A percentile compares a stretch with the other conserved stretches of the same genome.
Evolutionary conservation across 2,113 vertebrate genomes (phyloP).

Genomic region (Pygathrix nemaeus): DNA sequence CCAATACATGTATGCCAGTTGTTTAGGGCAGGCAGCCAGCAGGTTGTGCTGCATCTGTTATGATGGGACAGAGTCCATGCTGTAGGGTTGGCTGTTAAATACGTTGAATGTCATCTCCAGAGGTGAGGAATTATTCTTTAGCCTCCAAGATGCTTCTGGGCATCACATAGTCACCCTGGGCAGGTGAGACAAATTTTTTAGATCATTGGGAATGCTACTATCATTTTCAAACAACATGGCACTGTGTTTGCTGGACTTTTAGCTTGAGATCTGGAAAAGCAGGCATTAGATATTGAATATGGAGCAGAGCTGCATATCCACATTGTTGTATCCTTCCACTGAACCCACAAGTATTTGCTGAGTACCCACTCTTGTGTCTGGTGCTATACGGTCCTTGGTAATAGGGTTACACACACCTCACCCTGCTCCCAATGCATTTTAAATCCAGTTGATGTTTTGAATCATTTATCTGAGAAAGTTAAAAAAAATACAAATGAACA

Average conservation of each 20-base stretch:
- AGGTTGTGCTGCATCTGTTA: not conserved
- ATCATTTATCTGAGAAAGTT: constrained; percentile 18
- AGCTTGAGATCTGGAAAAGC: not conserved
- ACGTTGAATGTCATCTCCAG: not conserved
- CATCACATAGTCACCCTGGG: not conserved
- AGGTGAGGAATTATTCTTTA: not conserved
- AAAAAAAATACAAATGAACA: not conserved
- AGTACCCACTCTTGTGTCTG: not conserved
- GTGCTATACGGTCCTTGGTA: no score
- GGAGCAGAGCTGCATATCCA: not conserved
- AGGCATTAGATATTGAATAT: not conserved
- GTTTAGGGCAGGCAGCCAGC: not conserved
- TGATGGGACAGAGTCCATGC: not conserved
- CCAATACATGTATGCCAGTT: not conserved
- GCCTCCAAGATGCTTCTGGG: not conserved
- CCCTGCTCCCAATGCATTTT: not conserved
- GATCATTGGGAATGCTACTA: not conserved
- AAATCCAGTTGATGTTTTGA: not conserved
- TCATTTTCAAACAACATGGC: not conserved
- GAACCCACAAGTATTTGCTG: not conserved
- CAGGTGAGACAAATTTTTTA: not conserved
- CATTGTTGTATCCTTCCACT: not conserved
- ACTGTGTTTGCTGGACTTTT: not conserved
- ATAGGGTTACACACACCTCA: not conserved
- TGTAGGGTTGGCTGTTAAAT: not conserved